Evolutionary conservation across 2,888 invertebrate genomes (phyloP), one percentile per base, ranked within the genome.

Genomic region (Brenthis ino): DNA sequence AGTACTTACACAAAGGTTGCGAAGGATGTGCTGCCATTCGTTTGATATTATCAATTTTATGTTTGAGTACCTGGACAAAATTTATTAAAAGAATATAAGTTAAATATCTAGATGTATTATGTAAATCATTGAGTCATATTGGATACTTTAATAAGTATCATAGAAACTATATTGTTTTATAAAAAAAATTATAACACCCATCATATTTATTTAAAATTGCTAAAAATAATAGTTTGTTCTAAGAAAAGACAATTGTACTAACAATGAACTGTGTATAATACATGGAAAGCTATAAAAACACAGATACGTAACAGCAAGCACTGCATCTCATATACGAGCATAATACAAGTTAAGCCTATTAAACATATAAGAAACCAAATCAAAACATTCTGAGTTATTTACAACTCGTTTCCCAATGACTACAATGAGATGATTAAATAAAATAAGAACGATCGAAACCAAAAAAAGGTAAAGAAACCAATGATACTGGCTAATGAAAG

Each of bases 21-120:
- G 97, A 93, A 16, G 99, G 99, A 95, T 99, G 99, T 20, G 99
- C 96, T 75, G 98, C 98, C 94, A 99, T 97, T 85, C 99, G 95
- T 87, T 98, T 95, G 74, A 99, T 97, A 80, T 99, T 99, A 88
- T 98, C 97, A 74, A 98, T 96, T 89, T 97, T 97, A 86, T 99
- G 98, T 92, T 98, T 98, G 88, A 97, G 94, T 77, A 98, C 96
- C 99, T 99, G 93, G 79, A 93, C 84, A 84, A 72, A 71, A 70
- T 37, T 57, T 68, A 81, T 76, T 75, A 72, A 68, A 63, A 77
- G 43, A 75, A 73, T 76, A 70, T 68, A 50, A 69, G 74, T 77
- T 11, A 20, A 20, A 24, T 6, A 16, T 8, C n/a, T 20, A 47
- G n/a, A 13, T 37, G 24, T 5, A 37, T 1, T 8, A 37, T 33